Evolutionary conservation across 2,888 invertebrate species (phyloP).

Genomic region (Watsonalla cultraria): DNA sequence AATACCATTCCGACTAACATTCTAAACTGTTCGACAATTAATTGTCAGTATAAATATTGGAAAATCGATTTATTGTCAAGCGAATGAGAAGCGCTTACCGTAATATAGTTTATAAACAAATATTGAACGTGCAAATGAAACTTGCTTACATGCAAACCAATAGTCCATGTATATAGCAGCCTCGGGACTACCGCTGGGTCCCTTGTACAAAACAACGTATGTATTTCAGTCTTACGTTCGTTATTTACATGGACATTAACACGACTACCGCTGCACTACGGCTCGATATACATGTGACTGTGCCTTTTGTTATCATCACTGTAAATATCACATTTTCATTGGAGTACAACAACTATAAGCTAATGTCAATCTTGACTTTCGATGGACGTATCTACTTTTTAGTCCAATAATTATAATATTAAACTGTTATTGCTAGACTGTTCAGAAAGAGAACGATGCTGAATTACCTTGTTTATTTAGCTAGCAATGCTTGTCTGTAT

Average conservation of each 20-base stretch:
- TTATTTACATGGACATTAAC: constrained; percentile 65
- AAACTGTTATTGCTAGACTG: neutral
- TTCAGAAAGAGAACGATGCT: too few relatives aligned
- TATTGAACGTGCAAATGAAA: too few relatives aligned
- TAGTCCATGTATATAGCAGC: neutral
- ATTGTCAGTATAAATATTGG: constrained; percentile 20
- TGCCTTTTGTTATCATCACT: constrained; percentile 29
- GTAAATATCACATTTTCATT: constrained; percentile 44
- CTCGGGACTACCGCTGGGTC: neutral
- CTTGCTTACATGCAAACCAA: neutral
- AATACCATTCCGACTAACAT: constrained; percentile 46
- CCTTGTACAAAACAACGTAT: constrained; percentile 19
- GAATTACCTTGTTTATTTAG: too few relatives aligned
- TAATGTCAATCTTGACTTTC: constrained; percentile 32
- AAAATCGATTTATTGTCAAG: constrained; percentile 44
- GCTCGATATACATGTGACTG: constrained; percentile 25
- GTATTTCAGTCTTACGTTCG: constrained; percentile 67
- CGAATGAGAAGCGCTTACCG: constrained; percentile 25
- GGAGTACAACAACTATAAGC: constrained; percentile 38
- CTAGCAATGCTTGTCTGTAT: too few relatives aligned
- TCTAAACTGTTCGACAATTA: constrained; percentile 15
- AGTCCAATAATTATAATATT: neutral
- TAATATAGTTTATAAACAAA: neutral
- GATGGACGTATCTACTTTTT: constrained; percentile 30
- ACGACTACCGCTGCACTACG: constrained; percentile 12